Evolutionary conservation across 2,888 invertebrate species (phyloP).

Genomic region (Spodoptera picta): DNA sequence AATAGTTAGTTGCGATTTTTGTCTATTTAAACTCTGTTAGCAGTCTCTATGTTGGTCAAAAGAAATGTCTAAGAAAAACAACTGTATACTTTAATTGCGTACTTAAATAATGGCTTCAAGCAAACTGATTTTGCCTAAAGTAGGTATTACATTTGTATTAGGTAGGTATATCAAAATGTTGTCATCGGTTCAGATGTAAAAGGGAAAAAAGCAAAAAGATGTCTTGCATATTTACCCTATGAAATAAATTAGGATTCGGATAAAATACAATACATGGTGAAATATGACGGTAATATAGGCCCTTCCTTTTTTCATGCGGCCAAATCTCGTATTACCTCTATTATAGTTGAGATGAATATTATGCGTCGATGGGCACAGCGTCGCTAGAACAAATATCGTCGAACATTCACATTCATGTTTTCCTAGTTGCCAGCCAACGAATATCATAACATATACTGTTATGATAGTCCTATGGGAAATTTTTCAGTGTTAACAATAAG

Average conservation of each 20-base stretch:
- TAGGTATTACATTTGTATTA: too few species aligned
- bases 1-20: too few species aligned
- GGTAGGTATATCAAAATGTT: too few species aligned
- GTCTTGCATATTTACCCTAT: too few species aligned
- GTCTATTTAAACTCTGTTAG: too few species aligned
- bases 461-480: constrained; percentile 67
- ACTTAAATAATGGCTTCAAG: too few species aligned
- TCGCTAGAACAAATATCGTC: constrained; percentile 40
- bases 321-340: constrained; percentile 36
- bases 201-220: too few species aligned
- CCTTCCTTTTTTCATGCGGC: constrained; percentile 26
- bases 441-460: constrained; percentile 64
- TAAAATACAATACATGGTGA: constrained; percentile 11
- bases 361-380: constrained; percentile 22
- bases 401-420: constrained; percentile 37
- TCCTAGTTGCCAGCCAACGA: constrained; percentile 54
- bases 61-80: too few species aligned
- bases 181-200: too few species aligned
- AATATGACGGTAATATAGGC: constrained; percentile 17
- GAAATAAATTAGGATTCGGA: background rate
- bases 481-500: constrained; percentile 68
- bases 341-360: constrained; percentile 51
- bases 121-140: too few species aligned
- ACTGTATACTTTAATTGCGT: too few species aligned
- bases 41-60: too few species aligned